Conservation (phyloP, 2,797 vertebrate species). For the Sphaeramia orbicularis region DNA sequence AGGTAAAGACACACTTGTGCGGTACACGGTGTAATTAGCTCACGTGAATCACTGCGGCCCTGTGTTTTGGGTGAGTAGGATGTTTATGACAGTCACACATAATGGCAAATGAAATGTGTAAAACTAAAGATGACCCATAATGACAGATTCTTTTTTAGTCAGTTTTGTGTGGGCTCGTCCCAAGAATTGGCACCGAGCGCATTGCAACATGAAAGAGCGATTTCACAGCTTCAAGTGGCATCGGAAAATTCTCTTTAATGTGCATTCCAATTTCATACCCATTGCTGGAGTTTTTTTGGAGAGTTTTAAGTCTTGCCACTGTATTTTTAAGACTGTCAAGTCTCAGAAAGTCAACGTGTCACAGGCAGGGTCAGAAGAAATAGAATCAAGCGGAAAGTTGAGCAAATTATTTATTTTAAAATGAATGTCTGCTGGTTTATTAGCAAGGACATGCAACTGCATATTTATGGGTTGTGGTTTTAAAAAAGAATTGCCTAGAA, state of each 20-base stretch:
- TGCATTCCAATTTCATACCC: conserved; percentile 63
- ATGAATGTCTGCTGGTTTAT: background rate
- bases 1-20: conserved; percentile 40
- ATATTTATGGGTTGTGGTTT: background rate
- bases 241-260: conserved; percentile 71
- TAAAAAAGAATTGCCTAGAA: conserved; percentile 28
- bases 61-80: conserved; percentile 56
- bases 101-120: conserved; percentile 52
- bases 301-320: conserved; percentile 42
- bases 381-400: background rate
- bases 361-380: conserved; percentile 12
- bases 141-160: conserved; percentile 64
- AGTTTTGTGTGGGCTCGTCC: conserved; percentile 67
- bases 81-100: conserved; percentile 64
- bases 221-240: conserved; percentile 73
- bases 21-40: conserved; percentile 56
- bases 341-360: conserved; percentile 33
- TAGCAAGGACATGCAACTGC: background rate
- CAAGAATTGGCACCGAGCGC: conserved; percentile 50
- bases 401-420: background rate
- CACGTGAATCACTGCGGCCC: conserved; percentile 49
- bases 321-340: conserved; percentile 31
- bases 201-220: conserved; percentile 68
- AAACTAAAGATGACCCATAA: conserved; percentile 71
- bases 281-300: conserved; percentile 31